Evolutionary conservation across 1,140 invertebrate species (phyloP), one percentile per base, ranked within the genome.

Genomic region (Sweltsa coloradensis): DNA sequence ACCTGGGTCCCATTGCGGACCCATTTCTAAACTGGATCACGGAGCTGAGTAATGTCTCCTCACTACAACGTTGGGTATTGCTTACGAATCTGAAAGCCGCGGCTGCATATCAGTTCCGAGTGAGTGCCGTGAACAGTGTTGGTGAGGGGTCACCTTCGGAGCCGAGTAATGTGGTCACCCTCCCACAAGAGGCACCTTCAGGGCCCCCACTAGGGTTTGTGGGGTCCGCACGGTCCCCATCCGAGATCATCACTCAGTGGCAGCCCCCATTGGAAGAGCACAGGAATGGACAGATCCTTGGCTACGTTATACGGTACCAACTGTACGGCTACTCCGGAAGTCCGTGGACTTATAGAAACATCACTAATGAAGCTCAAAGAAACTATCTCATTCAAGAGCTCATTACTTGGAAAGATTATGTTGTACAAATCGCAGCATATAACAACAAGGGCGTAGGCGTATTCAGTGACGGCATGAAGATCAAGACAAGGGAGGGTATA

Each of bases 361-460:
- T 98, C 18, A 91, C 85, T 0, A 92, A 93, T 62, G 87, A 91
- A 64, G 88, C 86, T 0, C 91, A 95, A 60, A 76, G 87, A 52
- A 95, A 91, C 64, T 94, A 83, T 60, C 71, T 96, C 0, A 90
- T 97, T 46, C 85, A 89, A 55, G 90, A 94, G 58, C 68, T 97
- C 27, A 97, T 97, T 45, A 95, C 92, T 0, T 97, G 93, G 93
- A 93, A 96, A 65, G 89, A 96, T 63, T 99, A 99, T 58, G 82
- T 92, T 27, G 84, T 99, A 0, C 89, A 96, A 71, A 93, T 99
- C 46, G 93, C 95, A 1, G 92, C 94, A 0, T 98, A 87, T 56
- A 99, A 99, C 64, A 87, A 93, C 54, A 92, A 96, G 72, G 96
- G 96, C 3, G 81, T 93, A 5, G 96, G 96, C 0, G 77, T 87